These are phyloP conservation scores for Chrysaora quinquecirrha DNA, from an alignment of 30 jellyfish, hydroid and myxozoan species.

Conservation along the genomic window DNA sequence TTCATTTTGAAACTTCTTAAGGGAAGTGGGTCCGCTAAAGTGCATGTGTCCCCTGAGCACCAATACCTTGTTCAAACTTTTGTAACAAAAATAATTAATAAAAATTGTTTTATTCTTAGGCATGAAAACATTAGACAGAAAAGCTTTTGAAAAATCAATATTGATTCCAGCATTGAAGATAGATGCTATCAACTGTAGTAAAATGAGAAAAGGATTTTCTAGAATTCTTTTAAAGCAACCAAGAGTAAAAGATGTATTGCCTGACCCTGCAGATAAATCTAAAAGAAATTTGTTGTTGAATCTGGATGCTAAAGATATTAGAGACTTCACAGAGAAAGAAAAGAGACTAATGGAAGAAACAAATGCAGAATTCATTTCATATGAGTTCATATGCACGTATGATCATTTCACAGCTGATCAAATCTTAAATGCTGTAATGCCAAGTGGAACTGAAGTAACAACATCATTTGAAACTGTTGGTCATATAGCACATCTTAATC, in stretches of 20 bases:
- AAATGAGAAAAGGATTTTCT: constrained; percentile 32
- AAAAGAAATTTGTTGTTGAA: constrained; percentile 45
- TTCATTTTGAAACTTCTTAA: too few species aligned
- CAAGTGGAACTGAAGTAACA: constrained; percentile 67
- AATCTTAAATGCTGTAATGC: constrained; percentile 67
- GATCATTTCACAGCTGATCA: constrained; percentile 81
- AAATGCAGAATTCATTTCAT: constrained; percentile 30
- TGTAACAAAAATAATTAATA: background rate
- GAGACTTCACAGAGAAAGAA: constrained; percentile 48
- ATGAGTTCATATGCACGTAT: constrained; percentile 56
- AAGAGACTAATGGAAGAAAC: constrained; percentile 23
- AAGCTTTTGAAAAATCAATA: constrained; percentile 26
- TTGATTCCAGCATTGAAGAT: constrained; percentile 50
- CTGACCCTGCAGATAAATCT: constrained; percentile 25
- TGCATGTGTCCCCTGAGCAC: background rate
- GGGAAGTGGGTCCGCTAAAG: background rate
- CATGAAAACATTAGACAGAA: constrained; percentile 34
- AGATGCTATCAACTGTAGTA: constrained; percentile 40
- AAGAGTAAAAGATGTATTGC: constrained; percentile 29
- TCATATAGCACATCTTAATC: constrained; percentile 96
- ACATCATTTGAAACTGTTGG: constrained; percentile 97
- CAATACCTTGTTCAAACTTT: background rate
- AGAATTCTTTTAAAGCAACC: constrained; percentile 39
- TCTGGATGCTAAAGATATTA: constrained; percentile 1
- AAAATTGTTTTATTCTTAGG: constrained; percentile 40